A percentile compares a stretch with the other conserved stretches of the same genome.
Conservation (phyloP, 2,113 vertebrate species). For the Psittacula cyanocephala region DNA sequence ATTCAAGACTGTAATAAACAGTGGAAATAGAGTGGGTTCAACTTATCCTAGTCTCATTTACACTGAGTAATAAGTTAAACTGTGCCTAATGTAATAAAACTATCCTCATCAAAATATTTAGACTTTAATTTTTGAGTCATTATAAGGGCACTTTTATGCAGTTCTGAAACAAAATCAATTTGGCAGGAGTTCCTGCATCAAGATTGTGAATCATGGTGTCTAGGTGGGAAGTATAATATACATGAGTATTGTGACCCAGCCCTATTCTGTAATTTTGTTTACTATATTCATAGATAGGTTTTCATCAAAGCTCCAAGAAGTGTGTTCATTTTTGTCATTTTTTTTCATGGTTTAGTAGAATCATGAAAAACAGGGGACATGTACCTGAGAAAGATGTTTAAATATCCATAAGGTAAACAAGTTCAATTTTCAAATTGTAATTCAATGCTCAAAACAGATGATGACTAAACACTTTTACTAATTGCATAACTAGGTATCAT, state of each 20-base stretch:
- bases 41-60: constrained; percentile 39
- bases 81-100: constrained; percentile 44
- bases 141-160: not conserved
- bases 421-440: constrained; percentile 16
- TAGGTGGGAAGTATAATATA: not conserved
- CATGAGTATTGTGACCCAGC: not conserved
- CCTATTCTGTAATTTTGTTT: not conserved
- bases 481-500: constrained; percentile 55
- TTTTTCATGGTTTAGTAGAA: not conserved
- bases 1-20: constrained; percentile 45
- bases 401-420: constrained; percentile 3
- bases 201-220: not conserved
- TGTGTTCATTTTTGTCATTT: not conserved
- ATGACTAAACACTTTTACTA: constrained; percentile 61
- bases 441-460: constrained; percentile 39
- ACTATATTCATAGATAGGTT: not conserved
- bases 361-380: not conserved
- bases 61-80: not conserved
- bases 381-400: not conserved
- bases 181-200: not conserved
- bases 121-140: constrained; percentile 48
- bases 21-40: constrained; percentile 21
- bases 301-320: not conserved
- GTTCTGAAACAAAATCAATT: constrained; percentile 10
- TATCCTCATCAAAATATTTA: constrained; percentile 50